Conservation (phyloP, 1,140 invertebrate genomes). For the Armadillidium nasatum region DNA sequence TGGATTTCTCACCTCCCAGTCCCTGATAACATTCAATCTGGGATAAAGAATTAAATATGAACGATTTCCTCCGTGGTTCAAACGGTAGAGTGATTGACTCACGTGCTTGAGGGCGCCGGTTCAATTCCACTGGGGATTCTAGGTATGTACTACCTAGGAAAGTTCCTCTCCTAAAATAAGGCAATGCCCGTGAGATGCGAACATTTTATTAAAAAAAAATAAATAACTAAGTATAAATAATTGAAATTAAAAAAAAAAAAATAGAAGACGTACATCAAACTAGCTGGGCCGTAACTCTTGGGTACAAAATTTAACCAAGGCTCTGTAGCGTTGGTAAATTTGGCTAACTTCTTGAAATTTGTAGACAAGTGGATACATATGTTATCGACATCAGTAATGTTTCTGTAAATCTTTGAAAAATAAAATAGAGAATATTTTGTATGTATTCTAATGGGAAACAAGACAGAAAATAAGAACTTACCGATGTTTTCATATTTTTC, state of each 20-base stretch:
- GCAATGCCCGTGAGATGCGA: no score
- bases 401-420: neutral
- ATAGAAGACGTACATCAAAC: neutral
- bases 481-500: no score
- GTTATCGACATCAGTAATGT: constrained; percentile 49
- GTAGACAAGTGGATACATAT: constrained; percentile 67
- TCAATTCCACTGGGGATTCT: no score
- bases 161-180: no score
- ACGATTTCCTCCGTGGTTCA: no score
- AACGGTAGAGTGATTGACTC: no score
- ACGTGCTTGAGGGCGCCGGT: no score
- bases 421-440: neutral
- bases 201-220: no score
- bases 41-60: neutral
- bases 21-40: neutral
- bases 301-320: constrained; percentile 33
- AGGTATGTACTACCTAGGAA: no score
- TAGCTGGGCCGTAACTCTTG: neutral
- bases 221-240: no score
- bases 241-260: neutral
- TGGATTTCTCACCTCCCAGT: neutral
- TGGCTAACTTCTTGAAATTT: constrained; percentile 60
- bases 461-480: neutral
- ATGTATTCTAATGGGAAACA: neutral
- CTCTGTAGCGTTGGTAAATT: constrained; percentile 22